Evolutionary conservation across 2,888 invertebrate genomes (phyloP), one percentile per base, ranked within the genome.

Genomic region (Muscina levida): DNA sequence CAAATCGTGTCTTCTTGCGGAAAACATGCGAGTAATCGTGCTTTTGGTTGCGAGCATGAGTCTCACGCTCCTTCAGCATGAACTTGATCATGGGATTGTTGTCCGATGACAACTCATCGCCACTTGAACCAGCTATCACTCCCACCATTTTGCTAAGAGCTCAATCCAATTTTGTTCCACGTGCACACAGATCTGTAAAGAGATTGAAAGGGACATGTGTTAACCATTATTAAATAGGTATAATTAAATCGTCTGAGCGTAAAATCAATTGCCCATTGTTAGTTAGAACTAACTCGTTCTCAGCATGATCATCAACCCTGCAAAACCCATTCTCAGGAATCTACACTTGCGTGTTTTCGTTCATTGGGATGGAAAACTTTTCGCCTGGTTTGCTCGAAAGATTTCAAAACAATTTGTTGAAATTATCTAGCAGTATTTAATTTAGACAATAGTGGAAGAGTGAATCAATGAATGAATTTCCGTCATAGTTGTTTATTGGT

Each of bases 11-110:
- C 82, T 89, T 90, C 22, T 84, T 84, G n/a, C 90, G 87, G 73
- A 91, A 91, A 1, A 90, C 90, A 82, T 91, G 91, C 0, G 91
- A 91, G 72, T 90, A 91, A 73, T 91, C 90, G n/a, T 86, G 84
- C 1, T 88, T 84, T 82, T 90, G 90, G 57, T 85, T 84, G 17
- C 86, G 83, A 2, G 91, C 91, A 85, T 91, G 89, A 71, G 86
- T 88, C 82, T 90, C 90, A 6, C 90, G 87, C 0, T 86, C 85
- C 77, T 89, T 90, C 1, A 90, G 85, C 89, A 91, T 86, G 67
- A 89, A 89, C 62, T 89, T 88, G 70, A 90, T 88, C 87, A 90
- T 87, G 4, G 89, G 89, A 85, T 89, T 90, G 76, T 88, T 87
- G 1, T 84, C 83, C 66, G 87, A 85, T 4, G 87, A 85, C 53